Evolutionary conservation across 2,113 vertebrate genomes (phyloP).

Genomic region (Eupsittula cactorum): DNA sequence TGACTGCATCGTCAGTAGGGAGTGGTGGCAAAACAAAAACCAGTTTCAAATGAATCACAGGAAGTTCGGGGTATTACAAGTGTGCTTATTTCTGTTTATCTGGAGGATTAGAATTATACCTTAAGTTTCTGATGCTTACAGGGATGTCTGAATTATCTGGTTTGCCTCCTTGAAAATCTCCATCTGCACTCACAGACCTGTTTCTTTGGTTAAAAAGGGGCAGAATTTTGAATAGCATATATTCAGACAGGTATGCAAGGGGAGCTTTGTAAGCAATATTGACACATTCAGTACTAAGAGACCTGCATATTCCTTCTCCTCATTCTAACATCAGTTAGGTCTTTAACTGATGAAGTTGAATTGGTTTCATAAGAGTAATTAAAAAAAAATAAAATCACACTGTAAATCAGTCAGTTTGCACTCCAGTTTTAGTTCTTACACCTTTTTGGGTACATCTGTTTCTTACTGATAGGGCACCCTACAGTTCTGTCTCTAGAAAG

Average conservation of each 20-base stretch:
- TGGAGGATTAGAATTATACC: background rate
- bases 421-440: background rate
- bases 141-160: background rate
- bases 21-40: constrained; percentile 1
- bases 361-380: background rate
- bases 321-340: background rate
- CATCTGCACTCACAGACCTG: background rate
- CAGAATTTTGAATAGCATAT: background rate
- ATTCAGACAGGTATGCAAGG: background rate
- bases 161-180: background rate
- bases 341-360: background rate
- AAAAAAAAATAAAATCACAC: background rate
- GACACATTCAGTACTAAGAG: background rate
- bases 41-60: constrained; percentile 8
- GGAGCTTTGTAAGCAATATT: background rate
- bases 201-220: background rate
- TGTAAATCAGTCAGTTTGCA: background rate
- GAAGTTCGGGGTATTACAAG: background rate
- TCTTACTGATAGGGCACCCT: background rate
- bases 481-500: background rate
- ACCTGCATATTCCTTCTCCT: background rate
- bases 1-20: background rate
- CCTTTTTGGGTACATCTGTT: background rate
- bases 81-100: background rate
- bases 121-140: background rate